phyloP scores from a whole-genome alignment of 2,888 invertebrate species.

The Adela reaumurella region DNA sequence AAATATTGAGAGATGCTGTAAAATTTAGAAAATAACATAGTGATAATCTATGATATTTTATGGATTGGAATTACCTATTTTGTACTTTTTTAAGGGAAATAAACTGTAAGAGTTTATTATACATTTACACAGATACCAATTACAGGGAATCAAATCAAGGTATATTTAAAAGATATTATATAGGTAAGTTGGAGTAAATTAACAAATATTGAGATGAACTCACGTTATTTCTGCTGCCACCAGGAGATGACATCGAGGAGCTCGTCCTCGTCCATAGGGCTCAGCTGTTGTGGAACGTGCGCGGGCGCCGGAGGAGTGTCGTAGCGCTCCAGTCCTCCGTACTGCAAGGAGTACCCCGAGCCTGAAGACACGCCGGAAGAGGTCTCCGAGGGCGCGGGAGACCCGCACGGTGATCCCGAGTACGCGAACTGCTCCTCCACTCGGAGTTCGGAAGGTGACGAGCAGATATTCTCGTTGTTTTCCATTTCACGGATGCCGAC shows the following conservation, averaged over 20 bases:
- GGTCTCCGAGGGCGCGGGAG: conserved; percentile 70
- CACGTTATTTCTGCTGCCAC: conserved; percentile 70
- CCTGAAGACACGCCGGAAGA: conserved; percentile 55
- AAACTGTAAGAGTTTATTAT: no score
- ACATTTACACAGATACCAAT: no score
- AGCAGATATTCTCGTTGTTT: conserved; percentile 47
- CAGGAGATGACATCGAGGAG: conserved; percentile 80
- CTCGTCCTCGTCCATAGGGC: conserved; percentile 84
- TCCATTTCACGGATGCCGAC: conserved; percentile 44
- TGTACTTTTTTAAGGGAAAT: no score
- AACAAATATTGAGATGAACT: neutral
- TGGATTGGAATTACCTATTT: no score
- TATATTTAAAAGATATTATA: no score
- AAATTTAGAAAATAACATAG: no score
- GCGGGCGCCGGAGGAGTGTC: conserved; percentile 24
- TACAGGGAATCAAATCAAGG: no score
- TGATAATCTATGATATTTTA: no score
- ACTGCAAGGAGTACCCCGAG: conserved; percentile 29
- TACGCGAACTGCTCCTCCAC: conserved; percentile 52
- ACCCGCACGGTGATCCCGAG: conserved; percentile 59
- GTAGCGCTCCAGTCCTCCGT: conserved; percentile 29
- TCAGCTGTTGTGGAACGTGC: conserved; percentile 32
- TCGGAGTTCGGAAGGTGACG: conserved; percentile 40
- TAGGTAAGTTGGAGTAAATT: no score
- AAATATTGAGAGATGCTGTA: no score